Evolutionary conservation across 37 sponge, comb jelly and placozoan genomes (phyloP).

Genomic region (Chondrosia reniformis): DNA sequence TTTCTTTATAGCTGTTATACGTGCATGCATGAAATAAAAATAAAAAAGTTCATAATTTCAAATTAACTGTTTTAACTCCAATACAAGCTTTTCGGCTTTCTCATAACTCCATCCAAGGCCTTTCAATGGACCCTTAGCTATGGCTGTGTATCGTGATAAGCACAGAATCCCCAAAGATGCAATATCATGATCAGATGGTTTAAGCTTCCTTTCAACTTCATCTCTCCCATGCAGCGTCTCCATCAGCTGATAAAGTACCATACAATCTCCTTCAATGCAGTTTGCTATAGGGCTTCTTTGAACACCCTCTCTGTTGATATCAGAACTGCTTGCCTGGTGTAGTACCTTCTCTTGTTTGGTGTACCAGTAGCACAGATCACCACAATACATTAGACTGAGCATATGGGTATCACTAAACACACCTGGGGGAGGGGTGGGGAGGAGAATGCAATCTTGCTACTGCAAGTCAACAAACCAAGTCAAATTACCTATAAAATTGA

Average conservation of each 20-base stretch:
- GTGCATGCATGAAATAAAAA: no score
- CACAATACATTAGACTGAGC: constrained; percentile 70
- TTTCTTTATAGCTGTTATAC: no score
- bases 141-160: constrained; percentile 44
- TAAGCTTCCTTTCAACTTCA: background rate
- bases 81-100: constrained; percentile 48
- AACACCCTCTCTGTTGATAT: no score
- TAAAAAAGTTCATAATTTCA: no score
- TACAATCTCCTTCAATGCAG: no score
- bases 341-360: constrained; percentile 16
- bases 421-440: constrained; percentile 26
- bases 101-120: constrained; percentile 56
- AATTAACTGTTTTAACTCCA: constrained; percentile 30
- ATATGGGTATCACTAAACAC: constrained; percentile 79
- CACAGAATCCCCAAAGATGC: no score
- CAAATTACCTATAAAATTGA: no score
- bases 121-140: constrained; percentile 64
- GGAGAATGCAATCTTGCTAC: background rate
- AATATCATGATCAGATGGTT: no score
- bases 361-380: constrained; percentile 80
- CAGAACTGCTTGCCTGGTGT: no score
- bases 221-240: background rate
- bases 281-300: no score
- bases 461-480: no score
- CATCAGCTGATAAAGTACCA: constrained; percentile 2